Evolutionary conservation across 2,113 vertebrate genomes (phyloP), one percentile per base, ranked within the genome.

Genomic region (Camelus bactrianus): DNA sequence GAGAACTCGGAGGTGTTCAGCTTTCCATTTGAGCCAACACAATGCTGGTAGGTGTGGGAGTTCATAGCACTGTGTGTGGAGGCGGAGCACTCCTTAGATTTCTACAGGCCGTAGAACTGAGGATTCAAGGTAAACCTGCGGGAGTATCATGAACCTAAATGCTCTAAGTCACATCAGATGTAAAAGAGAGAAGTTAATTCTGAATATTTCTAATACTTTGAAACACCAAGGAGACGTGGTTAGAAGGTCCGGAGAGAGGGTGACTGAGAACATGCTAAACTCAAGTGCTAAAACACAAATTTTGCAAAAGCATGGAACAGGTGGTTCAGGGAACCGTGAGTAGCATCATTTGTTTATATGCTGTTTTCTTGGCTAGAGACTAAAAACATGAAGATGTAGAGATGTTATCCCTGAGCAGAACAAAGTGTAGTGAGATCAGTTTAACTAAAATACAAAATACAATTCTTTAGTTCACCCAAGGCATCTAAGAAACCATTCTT

Each of bases 81-180:
- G 3, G 1, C 4, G 26, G 52, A 46, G 17, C 0, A 0, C 26
- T n/a, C 3, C 9, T 70, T 46, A 20, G 17, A 8, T n/a, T 77
- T 84, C 20, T 35, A 48, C 3, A 20, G 8, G 2, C 10, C 13
- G 9, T 0, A 69, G 28, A 20, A 30, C 0, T 75, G 16, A 20
- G 5, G 1, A 84, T 17, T 32, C 28, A 50, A 50, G 19, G 16
- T 64, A 76, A 58, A 69, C 8, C 17, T 65, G 3, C 9, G 2
- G 16, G 8, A 8, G 6, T 50, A 30, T 11, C 67, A 32, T 32
- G 30, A 80, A 35, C 6, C 19, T 3, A 54, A 42, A 17, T 14
- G 42, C 6, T 9, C 16, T 46, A 72, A 20, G 24, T 93, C 60
- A 75, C 10, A 38, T 38, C 26, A 69, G 5, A 5, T 22, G 20